These are phyloP conservation scores for Teinopalpus imperialis DNA, from an alignment of 2,888 invertebrate species.

Conservation along the genomic window DNA sequence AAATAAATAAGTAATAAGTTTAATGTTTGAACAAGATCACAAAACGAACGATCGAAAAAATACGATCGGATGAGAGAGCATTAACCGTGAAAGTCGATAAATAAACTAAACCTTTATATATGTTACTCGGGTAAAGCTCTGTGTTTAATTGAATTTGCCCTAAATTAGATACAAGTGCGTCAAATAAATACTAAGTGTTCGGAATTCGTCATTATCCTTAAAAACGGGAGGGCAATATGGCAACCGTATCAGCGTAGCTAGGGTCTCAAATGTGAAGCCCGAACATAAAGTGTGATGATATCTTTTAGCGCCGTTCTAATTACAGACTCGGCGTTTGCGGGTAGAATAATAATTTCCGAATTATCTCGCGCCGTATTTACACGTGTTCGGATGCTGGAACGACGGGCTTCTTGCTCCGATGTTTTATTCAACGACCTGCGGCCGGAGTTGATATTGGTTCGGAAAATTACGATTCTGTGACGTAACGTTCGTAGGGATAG, in stretches of 20 bases:
- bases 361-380: slow-evolving; percentile 16
- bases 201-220: background rate
- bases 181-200: no score
- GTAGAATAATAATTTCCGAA: slow-evolving; percentile 19
- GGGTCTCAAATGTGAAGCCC: background rate
- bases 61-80: no score
- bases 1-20: no score
- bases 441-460: slow-evolving; percentile 3
- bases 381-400: slow-evolving; percentile 10
- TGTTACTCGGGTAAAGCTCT: no score
- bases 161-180: no score
- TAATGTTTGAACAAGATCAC: no score
- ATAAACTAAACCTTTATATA: no score
- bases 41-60: no score
- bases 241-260: background rate
- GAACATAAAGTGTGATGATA: slow-evolving; percentile 9
- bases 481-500: slow-evolving; percentile 1
- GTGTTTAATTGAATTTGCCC: no score
- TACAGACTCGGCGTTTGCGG: slow-evolving; percentile 4
- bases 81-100: no score
- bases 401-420: slow-evolving; percentile 1
- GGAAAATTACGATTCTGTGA: slow-evolving; percentile 5
- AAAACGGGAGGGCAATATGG: background rate
- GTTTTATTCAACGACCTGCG: slow-evolving; percentile 15
- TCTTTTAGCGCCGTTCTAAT: slow-evolving; percentile 12